Conservation (phyloP, 1,140 invertebrate species). For the Drosophila carrolli region DNA sequence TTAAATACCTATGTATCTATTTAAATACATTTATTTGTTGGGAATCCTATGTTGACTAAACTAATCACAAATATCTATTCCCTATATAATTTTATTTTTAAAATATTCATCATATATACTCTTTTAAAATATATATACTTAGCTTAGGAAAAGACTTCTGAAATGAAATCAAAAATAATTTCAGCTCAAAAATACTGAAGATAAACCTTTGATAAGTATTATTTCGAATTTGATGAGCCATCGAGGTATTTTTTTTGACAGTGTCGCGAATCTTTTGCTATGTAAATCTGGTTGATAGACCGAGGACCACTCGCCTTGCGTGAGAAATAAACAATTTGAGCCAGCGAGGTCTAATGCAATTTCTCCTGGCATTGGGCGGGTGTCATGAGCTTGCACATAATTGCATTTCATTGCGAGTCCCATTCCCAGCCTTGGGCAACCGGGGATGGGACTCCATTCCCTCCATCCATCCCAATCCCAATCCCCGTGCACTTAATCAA, state of each 20-base stretch:
- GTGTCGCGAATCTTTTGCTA: conserved; percentile 32
- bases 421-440: conserved; percentile 29
- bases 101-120: too few species aligned
- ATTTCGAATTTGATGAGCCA: background rate
- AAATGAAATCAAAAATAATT: background rate
- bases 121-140: too few species aligned
- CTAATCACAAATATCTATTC: too few species aligned
- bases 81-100: too few species aligned
- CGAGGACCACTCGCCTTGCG: conserved; percentile 32
- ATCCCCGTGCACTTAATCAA: conserved; percentile 69
- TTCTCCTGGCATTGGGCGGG: conserved; percentile 59
- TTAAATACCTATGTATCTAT: too few species aligned
- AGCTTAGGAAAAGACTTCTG: too few species aligned
- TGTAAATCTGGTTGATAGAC: conserved; percentile 51
- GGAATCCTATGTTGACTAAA: too few species aligned
- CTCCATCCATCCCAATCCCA: background rate
- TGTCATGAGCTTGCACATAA: conserved; percentile 63
- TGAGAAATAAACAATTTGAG: conserved; percentile 36
- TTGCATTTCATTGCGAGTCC: conserved; percentile 69
- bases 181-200: too few species aligned
- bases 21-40: too few species aligned
- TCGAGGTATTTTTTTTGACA: background rate
- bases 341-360: conserved; percentile 65
- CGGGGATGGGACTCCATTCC: background rate
- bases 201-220: too few species aligned